Conservation (phyloP, 2,888 invertebrate genomes). For the Harmothoe impar region DNA sequence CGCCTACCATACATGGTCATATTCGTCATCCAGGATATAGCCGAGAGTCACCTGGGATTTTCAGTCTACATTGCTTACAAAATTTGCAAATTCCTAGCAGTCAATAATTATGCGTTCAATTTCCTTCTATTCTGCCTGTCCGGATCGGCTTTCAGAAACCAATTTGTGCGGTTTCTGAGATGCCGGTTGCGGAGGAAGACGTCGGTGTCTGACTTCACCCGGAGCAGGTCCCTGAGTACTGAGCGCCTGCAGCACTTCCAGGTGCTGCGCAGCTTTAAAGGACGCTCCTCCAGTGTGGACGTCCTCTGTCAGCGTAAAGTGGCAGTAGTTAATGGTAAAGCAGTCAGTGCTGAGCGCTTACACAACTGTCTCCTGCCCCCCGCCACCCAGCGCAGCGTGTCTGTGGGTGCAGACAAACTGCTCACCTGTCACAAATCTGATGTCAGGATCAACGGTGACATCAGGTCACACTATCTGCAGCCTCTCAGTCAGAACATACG, state of each 20-base stretch:
- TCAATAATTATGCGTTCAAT: conserved; percentile 59
- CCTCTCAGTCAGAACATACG: background rate
- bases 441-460: background rate
- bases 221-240: conserved; percentile 13
- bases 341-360: conserved; percentile 1
- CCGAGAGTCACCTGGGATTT: background rate
- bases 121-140: conserved; percentile 42
- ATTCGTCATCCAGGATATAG: conserved; percentile 17
- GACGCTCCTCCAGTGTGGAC: conserved; percentile 43
- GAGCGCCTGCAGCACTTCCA: conserved; percentile 7
- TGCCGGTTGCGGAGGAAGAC: background rate
- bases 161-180: conserved; percentile 16
- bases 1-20: conserved; percentile 53
- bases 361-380: background rate
- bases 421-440: background rate
- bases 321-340: background rate
- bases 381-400: background rate
- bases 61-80: conserved; percentile 18
- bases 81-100: conserved; percentile 20
- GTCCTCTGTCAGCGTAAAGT: conserved; percentile 37
- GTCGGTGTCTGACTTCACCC: background rate
- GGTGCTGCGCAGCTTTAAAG: background rate
- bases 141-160: conserved; percentile 27
- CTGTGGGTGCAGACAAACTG: conserved; percentile 40
- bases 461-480: too few relatives aligned